A percentile compares a stretch with the other conserved stretches of the same genome.
These are phyloP conservation scores for Erinaceus europaeus DNA, from an alignment of 2,113 vertebrate genomes.

Conservation along the genomic window DNA sequence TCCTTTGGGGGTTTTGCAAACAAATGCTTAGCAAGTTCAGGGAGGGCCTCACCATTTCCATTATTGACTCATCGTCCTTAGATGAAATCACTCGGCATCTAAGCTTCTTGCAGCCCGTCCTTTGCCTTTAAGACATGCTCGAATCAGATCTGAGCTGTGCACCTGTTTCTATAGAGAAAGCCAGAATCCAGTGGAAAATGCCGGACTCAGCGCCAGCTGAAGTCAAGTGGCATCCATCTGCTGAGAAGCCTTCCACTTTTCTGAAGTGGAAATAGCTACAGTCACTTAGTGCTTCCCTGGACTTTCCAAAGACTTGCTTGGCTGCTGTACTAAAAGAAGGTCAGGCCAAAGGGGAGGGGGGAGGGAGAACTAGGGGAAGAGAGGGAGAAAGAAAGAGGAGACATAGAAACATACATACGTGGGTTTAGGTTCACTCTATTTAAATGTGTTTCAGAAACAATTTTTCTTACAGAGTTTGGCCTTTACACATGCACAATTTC, in stretches of 20 bases:
- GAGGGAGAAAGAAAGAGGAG: neutral
- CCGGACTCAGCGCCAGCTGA: fast-evolving
- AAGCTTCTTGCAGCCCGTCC: neutral
- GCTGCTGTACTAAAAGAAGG: neutral
- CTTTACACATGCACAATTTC: no score
- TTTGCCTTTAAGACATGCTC: neutral
- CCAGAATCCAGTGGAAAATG: neutral
- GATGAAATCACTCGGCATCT: neutral
- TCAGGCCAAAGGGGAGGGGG: neutral
- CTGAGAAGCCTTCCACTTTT: neutral
- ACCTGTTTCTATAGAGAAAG: neutral
- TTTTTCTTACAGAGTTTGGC: no score
- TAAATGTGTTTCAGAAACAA: no score
- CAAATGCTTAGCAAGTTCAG: neutral
- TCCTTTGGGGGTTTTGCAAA: neutral
- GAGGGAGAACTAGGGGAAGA: neutral
- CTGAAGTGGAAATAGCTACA: neutral
- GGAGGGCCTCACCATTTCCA: neutral
- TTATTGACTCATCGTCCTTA: neutral
- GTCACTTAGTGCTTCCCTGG: neutral
- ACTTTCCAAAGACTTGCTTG: neutral
- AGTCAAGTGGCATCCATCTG: no score
- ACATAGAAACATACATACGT: neutral
- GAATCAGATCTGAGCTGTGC: neutral
- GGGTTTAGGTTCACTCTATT: no score